Base-by-base conservation (phyloP, 2,113 vertebrate genomes). In the Pica pica region DNA sequence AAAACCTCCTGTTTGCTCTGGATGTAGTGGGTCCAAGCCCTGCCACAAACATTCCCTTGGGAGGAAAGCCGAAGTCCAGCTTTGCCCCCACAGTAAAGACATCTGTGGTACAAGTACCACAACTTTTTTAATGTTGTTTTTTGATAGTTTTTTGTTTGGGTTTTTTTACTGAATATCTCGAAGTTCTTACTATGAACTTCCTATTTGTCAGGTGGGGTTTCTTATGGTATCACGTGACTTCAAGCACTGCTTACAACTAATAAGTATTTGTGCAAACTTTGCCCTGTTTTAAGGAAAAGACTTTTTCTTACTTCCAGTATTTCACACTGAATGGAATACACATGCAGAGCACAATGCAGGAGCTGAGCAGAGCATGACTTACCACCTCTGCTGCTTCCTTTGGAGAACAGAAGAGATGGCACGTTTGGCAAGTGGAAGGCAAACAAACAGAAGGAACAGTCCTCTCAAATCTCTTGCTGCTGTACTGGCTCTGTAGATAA, bases 401-500 rank as follows among this genome's bases (percentile, higher is more conserved):
- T 70, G 42, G 41, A 47, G 46, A 81, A 26, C 56, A 73, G 64
- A 91, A 41, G 24, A 84, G 37, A 81, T 33, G 13, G 35, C 39
- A 61, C 4, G 0, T 59, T 65, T 71, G 19, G 35, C 35, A 78
- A 23, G 1, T 41, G 22, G 49, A 81, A 56, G 13, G 33, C 56
- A 81, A 79, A 31, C 23, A 76, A 50, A 42, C 49, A 76, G 28
- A 74, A 89, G 35, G 19, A 83, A 17, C 35, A 68, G 49, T n/a
- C 42, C 39, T 87, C 39, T 91, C 8, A 75, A 93, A 91, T n/a
- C 22, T 76, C 63, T 73, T 76, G 37, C 41, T 86, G 39, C n/a
- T 86, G 9, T 41, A 55, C 35, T 68, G 39, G 30, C 16, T 89
- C 52, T 90, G 84, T 12, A 91, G 84, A 95, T 76, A 87, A 89